phyloP scores from a whole-genome alignment of 2,797 vertebrate genomes.

The Falco concolor region DNA sequence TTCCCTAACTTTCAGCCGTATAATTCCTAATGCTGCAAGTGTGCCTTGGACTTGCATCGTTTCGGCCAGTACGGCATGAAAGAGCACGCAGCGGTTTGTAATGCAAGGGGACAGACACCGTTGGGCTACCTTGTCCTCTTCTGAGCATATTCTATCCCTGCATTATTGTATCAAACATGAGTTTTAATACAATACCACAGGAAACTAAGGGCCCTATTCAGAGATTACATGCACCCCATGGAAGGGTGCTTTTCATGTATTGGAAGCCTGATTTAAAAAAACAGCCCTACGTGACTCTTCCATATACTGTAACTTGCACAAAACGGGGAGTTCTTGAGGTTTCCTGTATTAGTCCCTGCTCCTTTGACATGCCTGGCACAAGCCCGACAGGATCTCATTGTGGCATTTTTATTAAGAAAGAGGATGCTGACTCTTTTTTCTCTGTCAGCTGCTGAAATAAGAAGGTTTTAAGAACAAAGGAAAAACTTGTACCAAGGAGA shows the following conservation, averaged over 20 bases:
- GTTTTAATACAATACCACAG: conserved; percentile 3
- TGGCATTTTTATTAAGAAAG: conserved; percentile 54
- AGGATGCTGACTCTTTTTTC: conserved; percentile 49
- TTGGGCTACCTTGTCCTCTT: background rate
- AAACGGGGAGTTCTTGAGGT: conserved; percentile 38
- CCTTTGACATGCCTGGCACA: conserved; percentile 51
- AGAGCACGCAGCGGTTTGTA: background rate
- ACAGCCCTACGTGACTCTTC: conserved; percentile 27
- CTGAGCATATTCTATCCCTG: conserved; percentile 33
- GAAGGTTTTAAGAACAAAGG: conserved; percentile 65
- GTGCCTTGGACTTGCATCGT: background rate
- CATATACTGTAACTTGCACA: conserved; percentile 37
- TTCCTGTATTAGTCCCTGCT: conserved; percentile 49
- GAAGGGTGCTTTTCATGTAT: conserved; percentile 56
- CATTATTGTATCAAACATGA: conserved; percentile 12
- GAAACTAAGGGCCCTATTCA: conserved; percentile 46
- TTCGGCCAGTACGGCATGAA: background rate
- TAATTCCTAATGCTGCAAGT: background rate
- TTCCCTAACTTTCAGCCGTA: background rate
- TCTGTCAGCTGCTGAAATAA: conserved; percentile 58
- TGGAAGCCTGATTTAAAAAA: conserved; percentile 41
- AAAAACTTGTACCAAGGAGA: conserved; percentile 47
- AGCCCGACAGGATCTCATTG: conserved; percentile 43
- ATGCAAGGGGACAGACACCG: background rate
- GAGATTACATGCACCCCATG: conserved; percentile 29